These are phyloP conservation scores for Phalacrocorax brasilianus DNA, from an alignment of 2,113 vertebrate genomes.

Conservation along the genomic window DNA sequence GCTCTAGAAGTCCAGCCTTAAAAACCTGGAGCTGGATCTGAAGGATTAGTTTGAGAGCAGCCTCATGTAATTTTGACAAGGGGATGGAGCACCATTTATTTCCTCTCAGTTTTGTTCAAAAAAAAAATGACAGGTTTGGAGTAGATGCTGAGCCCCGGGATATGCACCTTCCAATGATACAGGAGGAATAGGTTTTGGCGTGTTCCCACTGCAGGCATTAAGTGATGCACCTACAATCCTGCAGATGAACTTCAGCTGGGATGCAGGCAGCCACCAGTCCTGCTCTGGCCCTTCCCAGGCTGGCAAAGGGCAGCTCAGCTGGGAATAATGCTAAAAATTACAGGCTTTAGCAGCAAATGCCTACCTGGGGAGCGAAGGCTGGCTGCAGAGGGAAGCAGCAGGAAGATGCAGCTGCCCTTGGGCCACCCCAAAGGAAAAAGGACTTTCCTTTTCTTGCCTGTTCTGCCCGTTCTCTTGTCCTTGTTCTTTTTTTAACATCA, in stretches of 20 bases:
- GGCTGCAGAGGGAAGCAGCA: neutral
- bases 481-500: neutral
- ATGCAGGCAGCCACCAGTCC: neutral
- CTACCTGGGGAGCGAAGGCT: neutral
- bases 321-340: too few relatives aligned
- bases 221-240: neutral
- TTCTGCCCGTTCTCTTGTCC: neutral
- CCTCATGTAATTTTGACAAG: neutral
- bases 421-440: neutral
- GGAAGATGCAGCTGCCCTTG: neutral
- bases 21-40: neutral
- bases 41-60: neutral
- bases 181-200: fast-evolving
- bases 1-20: neutral
- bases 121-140: neutral
- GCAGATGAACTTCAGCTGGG: neutral
- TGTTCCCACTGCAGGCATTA: neutral
- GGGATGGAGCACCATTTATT: neutral
- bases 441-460: neutral
- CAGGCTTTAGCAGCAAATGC: neutral
- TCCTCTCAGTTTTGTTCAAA: neutral
- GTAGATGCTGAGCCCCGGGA: neutral
- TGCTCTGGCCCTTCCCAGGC: neutral
- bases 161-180: fast-evolving
- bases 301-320: neutral